A percentile compares a stretch with the other conserved stretches of the same genome.
Evolutionary conservation across 2,888 invertebrate species (phyloP).

Genomic region (Cistogaster globosa): DNA sequence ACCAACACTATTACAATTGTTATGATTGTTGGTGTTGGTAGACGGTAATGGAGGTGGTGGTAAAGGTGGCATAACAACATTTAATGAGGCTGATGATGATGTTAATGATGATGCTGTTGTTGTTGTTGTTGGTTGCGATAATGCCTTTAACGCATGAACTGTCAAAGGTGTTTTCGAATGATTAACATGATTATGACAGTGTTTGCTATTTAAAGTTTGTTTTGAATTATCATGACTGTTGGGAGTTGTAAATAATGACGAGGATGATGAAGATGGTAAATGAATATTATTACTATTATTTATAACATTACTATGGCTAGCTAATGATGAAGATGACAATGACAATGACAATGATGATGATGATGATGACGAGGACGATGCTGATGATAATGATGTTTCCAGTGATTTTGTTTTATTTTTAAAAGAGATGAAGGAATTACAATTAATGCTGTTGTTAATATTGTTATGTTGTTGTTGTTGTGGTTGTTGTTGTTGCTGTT

Average conservation of each 20-base stretch:
- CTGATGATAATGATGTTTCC: constrained; percentile 61
- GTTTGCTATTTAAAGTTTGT: constrained; percentile 49
- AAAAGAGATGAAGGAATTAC: constrained; percentile 75
- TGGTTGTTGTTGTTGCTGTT: constrained; percentile 70
- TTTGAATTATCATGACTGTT: constrained; percentile 49
- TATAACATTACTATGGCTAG: constrained; percentile 59
- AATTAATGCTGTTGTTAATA: constrained; percentile 75
- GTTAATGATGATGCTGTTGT: constrained; percentile 58
- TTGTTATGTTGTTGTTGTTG: constrained; percentile 72
- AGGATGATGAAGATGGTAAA: constrained; percentile 33
- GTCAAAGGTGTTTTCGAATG: constrained; percentile 64
- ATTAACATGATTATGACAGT: constrained; percentile 47
- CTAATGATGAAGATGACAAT: constrained; percentile 70
- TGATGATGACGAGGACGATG: constrained; percentile 55
- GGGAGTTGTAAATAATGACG: constrained; percentile 32
- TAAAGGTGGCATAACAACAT: constrained; percentile 68
- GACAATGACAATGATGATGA: constrained; percentile 66
- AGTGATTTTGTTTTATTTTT: constrained; percentile 62
- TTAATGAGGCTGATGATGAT: constrained; percentile 57
- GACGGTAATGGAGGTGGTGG: constrained; percentile 67
- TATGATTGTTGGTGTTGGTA: constrained; percentile 53
- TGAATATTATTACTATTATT: constrained; percentile 30
- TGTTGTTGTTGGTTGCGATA: constrained; percentile 38
- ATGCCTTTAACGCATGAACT: constrained; percentile 65
- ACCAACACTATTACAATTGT: constrained; percentile 39